These are phyloP conservation scores for Engystomops pustulosus DNA, from an alignment of 2,113 vertebrate species.

Conservation along the genomic window DNA sequence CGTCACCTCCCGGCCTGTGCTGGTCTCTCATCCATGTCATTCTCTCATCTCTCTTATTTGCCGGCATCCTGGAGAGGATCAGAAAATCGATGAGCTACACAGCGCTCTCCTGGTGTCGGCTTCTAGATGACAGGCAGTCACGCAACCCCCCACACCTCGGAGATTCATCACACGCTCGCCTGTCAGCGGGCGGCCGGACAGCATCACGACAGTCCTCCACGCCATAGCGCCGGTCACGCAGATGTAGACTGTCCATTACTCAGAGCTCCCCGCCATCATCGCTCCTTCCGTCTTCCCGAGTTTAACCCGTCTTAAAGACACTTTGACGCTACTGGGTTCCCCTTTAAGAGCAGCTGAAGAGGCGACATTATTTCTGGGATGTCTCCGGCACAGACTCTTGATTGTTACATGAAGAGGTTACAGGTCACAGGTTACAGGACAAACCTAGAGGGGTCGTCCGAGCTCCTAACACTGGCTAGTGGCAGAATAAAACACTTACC, in stretches of 20 bases:
- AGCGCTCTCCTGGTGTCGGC: neutral
- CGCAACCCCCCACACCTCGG: neutral
- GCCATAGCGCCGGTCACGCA: neutral
- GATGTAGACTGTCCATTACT: neutral
- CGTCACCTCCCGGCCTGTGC: neutral
- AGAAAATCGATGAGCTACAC: slow-evolving; percentile 36
- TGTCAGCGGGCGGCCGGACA: neutral
- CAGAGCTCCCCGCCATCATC: too few relatives aligned
- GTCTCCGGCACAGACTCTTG: too few relatives aligned
- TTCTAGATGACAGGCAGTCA: neutral
- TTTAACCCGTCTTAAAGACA: too few relatives aligned
- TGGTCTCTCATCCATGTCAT: slow-evolving; percentile 13
- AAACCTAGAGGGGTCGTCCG: too few relatives aligned
- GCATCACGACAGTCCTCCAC: neutral
- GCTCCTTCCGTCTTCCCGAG: too few relatives aligned
- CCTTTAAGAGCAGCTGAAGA: too few relatives aligned
- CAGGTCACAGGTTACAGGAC: too few relatives aligned
- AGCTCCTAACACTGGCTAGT: too few relatives aligned
- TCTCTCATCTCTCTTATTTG: slow-evolving; percentile 28
- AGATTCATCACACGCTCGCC: neutral
- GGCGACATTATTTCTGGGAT: too few relatives aligned
- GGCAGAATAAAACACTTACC: too few relatives aligned
- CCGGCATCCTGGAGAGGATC: slow-evolving; percentile 10
- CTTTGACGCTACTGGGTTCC: too few relatives aligned
- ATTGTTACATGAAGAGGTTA: too few relatives aligned